A percentile compares a stretch with the other conserved stretches of the same genome.
phyloP scores from a whole-genome alignment of 92 coral and sea anemone genomes.

The Micromussa lordhowensis region DNA sequence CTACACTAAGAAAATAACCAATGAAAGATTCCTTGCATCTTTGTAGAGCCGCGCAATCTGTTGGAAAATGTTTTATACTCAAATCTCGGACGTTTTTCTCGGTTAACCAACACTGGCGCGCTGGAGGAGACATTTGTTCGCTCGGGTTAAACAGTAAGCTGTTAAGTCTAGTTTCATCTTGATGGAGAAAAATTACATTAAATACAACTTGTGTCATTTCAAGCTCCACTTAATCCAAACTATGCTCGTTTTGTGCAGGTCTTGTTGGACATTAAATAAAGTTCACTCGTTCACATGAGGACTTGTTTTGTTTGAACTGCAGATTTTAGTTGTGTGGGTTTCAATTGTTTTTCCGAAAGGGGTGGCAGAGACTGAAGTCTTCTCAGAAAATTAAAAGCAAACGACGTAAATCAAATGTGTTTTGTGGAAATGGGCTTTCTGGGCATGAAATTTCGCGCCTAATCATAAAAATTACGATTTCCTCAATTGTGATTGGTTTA shows the following conservation, averaged over 20 bases:
- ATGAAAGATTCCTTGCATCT: not conserved
- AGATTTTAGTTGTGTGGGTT: too few species aligned
- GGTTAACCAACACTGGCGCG: not conserved
- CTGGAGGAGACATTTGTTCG: not conserved
- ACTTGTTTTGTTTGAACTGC: not conserved
- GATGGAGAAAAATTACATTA: not conserved
- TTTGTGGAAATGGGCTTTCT: too few species aligned
- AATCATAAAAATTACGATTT: too few species aligned
- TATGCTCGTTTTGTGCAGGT: constrained; percentile 9
- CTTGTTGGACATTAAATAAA: constrained; percentile 17
- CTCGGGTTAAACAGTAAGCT: not conserved
- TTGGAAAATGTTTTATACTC: not conserved
- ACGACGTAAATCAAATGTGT: too few species aligned
- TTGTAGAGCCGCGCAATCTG: not conserved
- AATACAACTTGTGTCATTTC: not conserved
- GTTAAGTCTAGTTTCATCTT: not conserved
- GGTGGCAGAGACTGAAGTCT: too few species aligned
- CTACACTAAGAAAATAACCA: not conserved
- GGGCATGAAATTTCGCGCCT: too few species aligned
- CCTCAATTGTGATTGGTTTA: too few species aligned
- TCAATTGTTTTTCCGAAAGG: too few species aligned
- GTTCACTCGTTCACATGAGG: constrained; percentile 13
- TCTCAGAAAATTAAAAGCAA: too few species aligned
- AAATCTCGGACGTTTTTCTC: not conserved
- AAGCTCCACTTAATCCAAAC: not conserved